A percentile compares a stretch with the other conserved stretches of the same genome.
phyloP scores from a whole-genome alignment of 1,140 invertebrate genomes.

The Aplysia californica region DNA sequence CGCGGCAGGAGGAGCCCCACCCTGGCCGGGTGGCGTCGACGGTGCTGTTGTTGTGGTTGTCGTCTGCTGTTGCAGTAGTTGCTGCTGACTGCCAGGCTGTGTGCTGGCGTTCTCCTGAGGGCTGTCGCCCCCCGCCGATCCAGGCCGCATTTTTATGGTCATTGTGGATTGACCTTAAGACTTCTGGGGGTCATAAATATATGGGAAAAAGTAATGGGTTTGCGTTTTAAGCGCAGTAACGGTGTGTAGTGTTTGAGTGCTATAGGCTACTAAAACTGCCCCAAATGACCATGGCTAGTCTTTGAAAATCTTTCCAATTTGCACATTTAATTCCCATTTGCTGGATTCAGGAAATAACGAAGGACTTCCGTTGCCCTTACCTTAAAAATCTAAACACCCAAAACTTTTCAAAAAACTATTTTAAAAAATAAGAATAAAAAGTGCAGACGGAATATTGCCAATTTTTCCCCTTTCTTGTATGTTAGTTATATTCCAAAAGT shows the following conservation, averaged over 20 bases:
- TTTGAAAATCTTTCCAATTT: background rate
- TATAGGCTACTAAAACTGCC: background rate
- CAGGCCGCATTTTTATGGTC: constrained; percentile 67
- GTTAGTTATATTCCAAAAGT: too few species aligned
- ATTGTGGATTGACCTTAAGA: constrained; percentile 41
- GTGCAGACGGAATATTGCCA: too few species aligned
- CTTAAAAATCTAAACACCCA: too few species aligned
- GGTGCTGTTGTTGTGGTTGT: constrained; percentile 10
- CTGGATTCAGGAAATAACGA: background rate
- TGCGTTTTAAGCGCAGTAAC: background rate
- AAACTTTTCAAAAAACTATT: too few species aligned
- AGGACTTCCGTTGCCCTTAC: too few species aligned
- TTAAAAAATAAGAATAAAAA: too few species aligned
- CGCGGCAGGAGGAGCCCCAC: constrained; percentile 6
- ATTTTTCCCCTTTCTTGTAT: too few species aligned
- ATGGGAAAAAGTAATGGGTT: background rate
- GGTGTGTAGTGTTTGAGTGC: too few species aligned
- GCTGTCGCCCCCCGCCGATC: constrained; percentile 63
- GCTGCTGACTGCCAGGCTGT: constrained; percentile 12
- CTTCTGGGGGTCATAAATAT: constrained; percentile 16
- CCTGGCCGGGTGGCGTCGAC: background rate
- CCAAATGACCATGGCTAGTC: background rate
- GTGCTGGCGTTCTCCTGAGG: constrained; percentile 56
- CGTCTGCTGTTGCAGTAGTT: constrained; percentile 34
- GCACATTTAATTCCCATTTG: too few species aligned